Evolutionary conservation across 2,797 vertebrate species (phyloP), one percentile per base, ranked within the genome.

Genomic region (Sebastolobus altivelis): DNA sequence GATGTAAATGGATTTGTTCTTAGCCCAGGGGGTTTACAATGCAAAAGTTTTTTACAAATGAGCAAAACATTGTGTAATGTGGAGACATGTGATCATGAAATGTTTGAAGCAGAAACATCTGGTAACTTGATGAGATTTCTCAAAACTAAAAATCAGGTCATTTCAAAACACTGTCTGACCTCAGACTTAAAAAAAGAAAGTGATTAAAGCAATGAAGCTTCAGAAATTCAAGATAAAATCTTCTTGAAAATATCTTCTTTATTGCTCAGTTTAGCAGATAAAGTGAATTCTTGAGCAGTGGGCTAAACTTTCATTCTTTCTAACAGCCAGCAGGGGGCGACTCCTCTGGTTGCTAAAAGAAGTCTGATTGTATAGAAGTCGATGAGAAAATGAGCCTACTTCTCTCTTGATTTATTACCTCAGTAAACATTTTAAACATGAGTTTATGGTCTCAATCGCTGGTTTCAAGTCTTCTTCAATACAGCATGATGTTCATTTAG

Each of bases 1-100:
- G n/a, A 70, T 77, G 80, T 70, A 55, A 73, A 61, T 72, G 40
- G 38, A 52, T 54, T 62, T 77, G 29, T 27, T 71, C 20, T 46
- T 25, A 74, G 68, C 69, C 40, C 37, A 16, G 25, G 16, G 35
- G 38, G 71, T 88, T 70, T 83, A 61, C 49, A 14, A 29, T 38
- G 29, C n/a, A 20, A 62, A 74, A 82, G 31, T 52, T 52, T 72
- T n/a, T 60, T 18, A 27, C 5, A 29, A 73, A 76, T 3, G 3
- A 66, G 27, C 16, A 33, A 38, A 72, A 67, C 29, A 31, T 14
- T n/a, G 6, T 43, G 31, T 31, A 37, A 65, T 72, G 7, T 6
- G 5, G 40, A 60, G 43, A 67, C n/a, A 29, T 33, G 8, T 8
- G 16, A 58, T 35, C 5, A 62, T 29, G 54, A 65, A 31, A 75